These are phyloP conservation scores for Lucifuga dentata DNA, from an alignment of 2,113 vertebrate species.

Conservation along the genomic window DNA sequence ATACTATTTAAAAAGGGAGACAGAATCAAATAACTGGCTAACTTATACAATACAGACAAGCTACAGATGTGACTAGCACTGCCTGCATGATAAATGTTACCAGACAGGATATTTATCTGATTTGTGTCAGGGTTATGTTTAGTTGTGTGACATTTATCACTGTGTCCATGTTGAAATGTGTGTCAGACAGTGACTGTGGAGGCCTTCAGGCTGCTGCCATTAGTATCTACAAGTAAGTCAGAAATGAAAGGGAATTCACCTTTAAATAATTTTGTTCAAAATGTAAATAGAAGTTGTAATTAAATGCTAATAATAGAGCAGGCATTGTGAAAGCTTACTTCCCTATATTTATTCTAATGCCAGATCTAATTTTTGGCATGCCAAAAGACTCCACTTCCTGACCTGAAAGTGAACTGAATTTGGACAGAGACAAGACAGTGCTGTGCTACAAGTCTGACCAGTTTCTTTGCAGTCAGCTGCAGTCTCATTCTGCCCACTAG, in stretches of 20 bases:
- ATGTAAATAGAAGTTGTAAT: slow-evolving; percentile 51
- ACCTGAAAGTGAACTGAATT: no score
- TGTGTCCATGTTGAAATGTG: slow-evolving; percentile 43
- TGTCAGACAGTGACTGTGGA: slow-evolving; percentile 58
- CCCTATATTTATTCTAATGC: slow-evolving; percentile 18
- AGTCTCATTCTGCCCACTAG: slow-evolving; percentile 57
- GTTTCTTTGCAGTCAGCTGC: slow-evolving; percentile 1
- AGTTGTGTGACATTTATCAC: slow-evolving; percentile 19
- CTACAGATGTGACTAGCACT: slow-evolving; percentile 59
- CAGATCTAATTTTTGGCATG: slow-evolving; percentile 23
- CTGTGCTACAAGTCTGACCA: no score
- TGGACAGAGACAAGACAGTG: no score
- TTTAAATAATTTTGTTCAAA: slow-evolving; percentile 44
- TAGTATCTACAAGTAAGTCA: not conserved
- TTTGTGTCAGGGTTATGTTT: slow-evolving; percentile 43
- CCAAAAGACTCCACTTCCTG: slow-evolving; percentile 21
- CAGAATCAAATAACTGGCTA: slow-evolving; percentile 15
- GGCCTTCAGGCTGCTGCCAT: slow-evolving; percentile 7
- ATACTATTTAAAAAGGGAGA: slow-evolving; percentile 12
- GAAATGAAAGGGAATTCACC: slow-evolving; percentile 34
- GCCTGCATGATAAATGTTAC: slow-evolving; percentile 66
- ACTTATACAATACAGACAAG: slow-evolving; percentile 25
- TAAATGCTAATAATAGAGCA: slow-evolving; percentile 21
- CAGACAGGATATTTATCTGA: slow-evolving; percentile 40
- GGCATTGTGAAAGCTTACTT: slow-evolving; percentile 27